Evolutionary conservation across 2,888 invertebrate species (phyloP).

Genomic region (Dolichomitus sp.): DNA sequence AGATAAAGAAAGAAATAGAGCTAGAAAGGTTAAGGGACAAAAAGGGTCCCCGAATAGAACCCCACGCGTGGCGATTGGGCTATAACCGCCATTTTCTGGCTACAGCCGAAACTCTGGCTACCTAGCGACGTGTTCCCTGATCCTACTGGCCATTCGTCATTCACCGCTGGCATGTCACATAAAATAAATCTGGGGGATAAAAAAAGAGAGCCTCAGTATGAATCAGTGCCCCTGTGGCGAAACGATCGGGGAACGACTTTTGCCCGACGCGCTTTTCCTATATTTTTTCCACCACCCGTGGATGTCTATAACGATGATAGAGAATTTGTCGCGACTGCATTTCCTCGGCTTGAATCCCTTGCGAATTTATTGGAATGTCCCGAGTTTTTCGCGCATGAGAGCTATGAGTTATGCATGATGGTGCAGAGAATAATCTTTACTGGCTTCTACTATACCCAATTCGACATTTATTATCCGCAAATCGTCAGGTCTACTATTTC

Average conservation of each 20-base stretch:
- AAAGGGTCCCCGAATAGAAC: slow-evolving; percentile 70
- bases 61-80: slow-evolving; percentile 47
- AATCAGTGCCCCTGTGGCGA: slow-evolving; percentile 64
- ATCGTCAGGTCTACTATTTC: slow-evolving; percentile 14
- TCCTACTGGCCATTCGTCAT: slow-evolving; percentile 69
- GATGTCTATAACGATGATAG: slow-evolving; percentile 67
- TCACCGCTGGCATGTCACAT: slow-evolving; percentile 67
- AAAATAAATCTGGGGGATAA: slow-evolving; percentile 67
- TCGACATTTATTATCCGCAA: slow-evolving; percentile 27
- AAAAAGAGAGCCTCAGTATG: slow-evolving; percentile 60
- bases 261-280: slow-evolving; percentile 60
- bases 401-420: slow-evolving; percentile 52
- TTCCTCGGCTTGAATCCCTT: slow-evolving; percentile 66
- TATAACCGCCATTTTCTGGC: slow-evolving; percentile 67
- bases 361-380: slow-evolving; percentile 65
- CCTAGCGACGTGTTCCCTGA: slow-evolving; percentile 46
- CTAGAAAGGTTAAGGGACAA: slow-evolving; percentile 67
- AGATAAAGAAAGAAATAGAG: slow-evolving; percentile 35
- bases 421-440: slow-evolving; percentile 47
- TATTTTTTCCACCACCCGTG: slow-evolving; percentile 28
- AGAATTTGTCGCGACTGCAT: slow-evolving; percentile 71
- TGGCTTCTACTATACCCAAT: slow-evolving; percentile 24
- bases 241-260: slow-evolving; percentile 67
- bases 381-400: slow-evolving; percentile 32
- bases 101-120: slow-evolving; percentile 60